Conservation (phyloP, 2,113 vertebrate genomes). For the Erinaceus europaeus region DNA sequence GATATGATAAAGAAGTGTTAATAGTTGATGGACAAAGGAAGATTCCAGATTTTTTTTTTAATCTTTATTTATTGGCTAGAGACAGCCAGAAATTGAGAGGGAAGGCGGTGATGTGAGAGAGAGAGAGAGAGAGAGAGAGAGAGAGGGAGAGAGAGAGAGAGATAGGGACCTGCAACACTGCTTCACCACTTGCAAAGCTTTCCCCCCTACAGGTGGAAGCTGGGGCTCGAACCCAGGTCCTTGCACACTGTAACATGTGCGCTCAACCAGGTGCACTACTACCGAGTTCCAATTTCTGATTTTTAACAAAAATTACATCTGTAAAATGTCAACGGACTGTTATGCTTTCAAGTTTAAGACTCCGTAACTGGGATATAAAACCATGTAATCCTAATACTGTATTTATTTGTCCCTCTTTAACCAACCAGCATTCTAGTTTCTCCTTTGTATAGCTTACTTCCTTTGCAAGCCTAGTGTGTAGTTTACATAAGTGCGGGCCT, state of each 20-base stretch:
- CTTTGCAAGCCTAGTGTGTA: neutral
- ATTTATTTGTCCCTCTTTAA: neutral
- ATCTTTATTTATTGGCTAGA: too few relatives aligned
- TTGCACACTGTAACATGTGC: too few relatives aligned
- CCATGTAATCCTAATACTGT: neutral
- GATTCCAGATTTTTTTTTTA: too few relatives aligned
- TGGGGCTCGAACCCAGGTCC: too few relatives aligned
- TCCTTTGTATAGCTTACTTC: constrained; percentile 8
- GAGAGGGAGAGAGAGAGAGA: too few relatives aligned
- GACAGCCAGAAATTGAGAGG: too few relatives aligned
- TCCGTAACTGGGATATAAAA: constrained; percentile 14
- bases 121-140: too few relatives aligned
- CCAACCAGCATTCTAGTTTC: neutral
- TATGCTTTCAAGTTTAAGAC: neutral
- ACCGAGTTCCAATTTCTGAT: neutral
- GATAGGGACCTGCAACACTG: too few relatives aligned
- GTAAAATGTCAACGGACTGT: neutral
- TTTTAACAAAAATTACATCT: neutral
- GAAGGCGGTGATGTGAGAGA: too few relatives aligned
- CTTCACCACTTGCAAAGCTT: too few relatives aligned
- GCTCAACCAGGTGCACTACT: too few relatives aligned
- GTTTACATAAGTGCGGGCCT: neutral
- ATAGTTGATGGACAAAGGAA: neutral
- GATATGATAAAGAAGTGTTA: neutral
- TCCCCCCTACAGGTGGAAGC: too few relatives aligned